Conservation (phyloP, 2,888 invertebrate species). For the Aethes cnicana region DNA sequence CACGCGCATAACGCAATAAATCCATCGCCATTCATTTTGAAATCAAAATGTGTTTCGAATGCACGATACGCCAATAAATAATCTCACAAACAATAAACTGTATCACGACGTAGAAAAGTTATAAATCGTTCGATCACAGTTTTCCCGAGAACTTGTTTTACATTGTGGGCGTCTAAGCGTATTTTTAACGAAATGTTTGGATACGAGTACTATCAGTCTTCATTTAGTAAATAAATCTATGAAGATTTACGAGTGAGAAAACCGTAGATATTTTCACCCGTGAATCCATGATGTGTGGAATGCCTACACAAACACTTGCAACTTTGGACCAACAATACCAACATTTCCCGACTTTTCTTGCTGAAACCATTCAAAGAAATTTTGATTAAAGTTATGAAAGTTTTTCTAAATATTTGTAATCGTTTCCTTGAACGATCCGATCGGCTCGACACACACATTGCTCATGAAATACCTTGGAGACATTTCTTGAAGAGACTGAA, state of each 20-base stretch:
- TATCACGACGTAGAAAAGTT: neutral
- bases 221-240: conserved; percentile 7
- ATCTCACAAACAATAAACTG: neutral
- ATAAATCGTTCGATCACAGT: neutral
- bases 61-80: conserved; percentile 16
- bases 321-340: no score
- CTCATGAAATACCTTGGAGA: no score
- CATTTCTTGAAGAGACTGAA: no score
- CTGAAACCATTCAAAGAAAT: no score
- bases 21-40: conserved; percentile 34
- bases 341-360: no score
- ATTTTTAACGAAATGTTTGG: conserved; percentile 27
- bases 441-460: no score
- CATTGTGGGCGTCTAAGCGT: neutral
- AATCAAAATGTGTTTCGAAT: conserved; percentile 21
- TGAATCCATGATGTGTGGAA: neutral
- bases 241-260: neutral
- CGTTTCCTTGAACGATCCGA: no score
- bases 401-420: no score
- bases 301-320: no score
- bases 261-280: neutral
- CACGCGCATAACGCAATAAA: conserved; percentile 26
- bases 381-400: no score
- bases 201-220: conserved; percentile 8
- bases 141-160: conserved; percentile 1